These are phyloP conservation scores for Andrena haemorrhoa DNA, from an alignment of 2,888 invertebrate species.

Conservation along the genomic window DNA sequence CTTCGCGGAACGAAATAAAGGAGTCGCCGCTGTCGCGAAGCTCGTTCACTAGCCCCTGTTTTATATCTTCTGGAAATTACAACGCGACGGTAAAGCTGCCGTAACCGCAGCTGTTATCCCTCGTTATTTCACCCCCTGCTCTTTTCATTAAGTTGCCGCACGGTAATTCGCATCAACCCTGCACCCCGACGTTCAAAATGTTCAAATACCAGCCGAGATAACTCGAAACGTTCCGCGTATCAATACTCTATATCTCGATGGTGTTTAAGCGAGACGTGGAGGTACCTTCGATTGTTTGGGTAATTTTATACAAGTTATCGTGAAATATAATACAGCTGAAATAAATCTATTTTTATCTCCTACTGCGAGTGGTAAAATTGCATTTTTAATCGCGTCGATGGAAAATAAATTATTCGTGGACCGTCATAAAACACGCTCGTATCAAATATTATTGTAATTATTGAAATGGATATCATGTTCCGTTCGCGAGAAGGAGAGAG, in stretches of 20 bases:
- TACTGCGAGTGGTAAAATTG: conserved; percentile 7
- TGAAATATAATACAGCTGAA: no score
- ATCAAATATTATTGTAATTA: conserved; percentile 1
- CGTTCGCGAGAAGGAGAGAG: not conserved
- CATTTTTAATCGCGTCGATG: conserved; percentile 16
- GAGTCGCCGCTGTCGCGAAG: conserved; percentile 11
- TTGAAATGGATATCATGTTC: conserved; percentile 20
- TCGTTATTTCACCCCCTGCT: conserved; percentile 2
- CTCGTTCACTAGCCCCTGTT: conserved; percentile 9
- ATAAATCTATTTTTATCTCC: conserved; percentile 16
- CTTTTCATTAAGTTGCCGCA: not conserved
- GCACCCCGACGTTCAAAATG: not conserved
- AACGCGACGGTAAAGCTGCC: conserved; percentile 7
- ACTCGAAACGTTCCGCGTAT: not conserved
- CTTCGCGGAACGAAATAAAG: conserved; percentile 34
- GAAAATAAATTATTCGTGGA: conserved; percentile 25
- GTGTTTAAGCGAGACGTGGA: not conserved
- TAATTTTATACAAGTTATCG: no score
- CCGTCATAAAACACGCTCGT: conserved; percentile 19
- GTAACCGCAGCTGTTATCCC: conserved; percentile 11
- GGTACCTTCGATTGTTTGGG: no score
- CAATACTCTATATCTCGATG: not conserved
- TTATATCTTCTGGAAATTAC: conserved; percentile 45
- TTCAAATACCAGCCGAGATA: not conserved
- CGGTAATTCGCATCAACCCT: conserved; percentile 29